Base-by-base conservation (phyloP, 1,140 invertebrate species). In the Drosophila obscura region DNA sequence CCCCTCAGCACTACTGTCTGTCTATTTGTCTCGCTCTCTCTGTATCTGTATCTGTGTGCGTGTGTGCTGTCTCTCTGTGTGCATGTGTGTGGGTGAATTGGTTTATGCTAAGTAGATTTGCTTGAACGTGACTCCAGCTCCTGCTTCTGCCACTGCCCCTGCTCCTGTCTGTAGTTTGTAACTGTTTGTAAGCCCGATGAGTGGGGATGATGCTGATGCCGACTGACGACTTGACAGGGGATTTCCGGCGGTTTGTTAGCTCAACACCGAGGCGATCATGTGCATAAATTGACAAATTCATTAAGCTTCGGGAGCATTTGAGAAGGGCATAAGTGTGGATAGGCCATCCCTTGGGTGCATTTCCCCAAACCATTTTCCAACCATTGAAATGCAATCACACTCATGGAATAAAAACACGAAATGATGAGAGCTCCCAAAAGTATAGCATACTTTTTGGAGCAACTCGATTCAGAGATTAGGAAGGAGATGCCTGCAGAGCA, bases 41-140 rank as follows among this genome's bases (percentile, higher is more conserved):
- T 13, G 15, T 13, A 4, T 39, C 7, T 43, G 11, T 49, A n/a
- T 19, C 15, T 41, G 15, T 56, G 24, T 19, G 11, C 11, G 16
- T 39, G 24, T 31, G 15, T 56, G 48, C 31, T 55, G 39, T 43
- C 5, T 51, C 11, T 19, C 16, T 26, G 2, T 58, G 46, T 22
- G 19, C 22, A 7, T 24, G 19, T 22, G 16, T 13, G 19, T 72
- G 43, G 60, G 68, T 31, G 80, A 83, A 84, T 83, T 83, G 81
- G 80, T 83, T 84, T 84, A 84, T 84, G 81, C 57, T 84, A 84
- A 84, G 80, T 85, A 80, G 80, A 84, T 84, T 84, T 84, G 48
- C 67, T 55, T 53, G 75, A 80, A 84, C 80, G 80, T 84, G 55
- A 45, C 46, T 51, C n/a, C n/a, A 9, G 59, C 52, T 63, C 8